Evolutionary conservation across 2,888 invertebrate genomes (phyloP), one percentile per base, ranked within the genome.

Genomic region (Drosophila pegasa): DNA sequence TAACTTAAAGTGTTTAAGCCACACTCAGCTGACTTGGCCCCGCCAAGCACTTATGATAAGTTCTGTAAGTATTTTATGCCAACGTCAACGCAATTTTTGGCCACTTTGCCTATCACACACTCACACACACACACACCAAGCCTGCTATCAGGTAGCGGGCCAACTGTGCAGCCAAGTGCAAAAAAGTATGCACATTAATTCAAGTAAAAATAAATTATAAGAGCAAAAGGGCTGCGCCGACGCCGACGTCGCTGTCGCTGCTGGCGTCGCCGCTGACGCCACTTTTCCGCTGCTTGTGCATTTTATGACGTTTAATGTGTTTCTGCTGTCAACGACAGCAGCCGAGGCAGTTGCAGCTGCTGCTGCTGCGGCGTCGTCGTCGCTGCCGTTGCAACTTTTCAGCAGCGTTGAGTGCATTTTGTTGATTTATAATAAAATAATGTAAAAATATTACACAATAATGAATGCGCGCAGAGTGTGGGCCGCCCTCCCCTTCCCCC

Each of bases 341-440:
- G 80, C 74, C 75, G 76, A 69, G 60, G 68, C 63, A 25, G 25
- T 10, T 1, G 16, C 43, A 35, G 20, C 48, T 9, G 64, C 16
- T 20, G 62, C 47, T 18, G 18, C 22, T 43, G 27, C 37, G 40
- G 35, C 63, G 66, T 45, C 62, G 72, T 22, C 66, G 74, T 37
- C 58, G 60, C 38, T 61, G 63, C 56, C 60, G 60, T 60, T 85
- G 82, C 82, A 82, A 88, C 62, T 83, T 87, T 83, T 64, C 56
- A 67, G 65, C 78, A 67, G 78, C 87, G 85, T 71, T 82, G 86
- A 86, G 86, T 89, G 90, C 88, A 90, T 86, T 88, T 89, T 79
- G 83, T 89, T 88, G 88, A 88, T 88, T 88, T 88, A 88, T 88
- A 90, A 89, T 89, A 90, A 88, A 88, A 88, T 90, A 90, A 90